These are phyloP conservation scores for Bubalus kerabau DNA, from an alignment of 2,113 vertebrate genomes.

Conservation along the genomic window DNA sequence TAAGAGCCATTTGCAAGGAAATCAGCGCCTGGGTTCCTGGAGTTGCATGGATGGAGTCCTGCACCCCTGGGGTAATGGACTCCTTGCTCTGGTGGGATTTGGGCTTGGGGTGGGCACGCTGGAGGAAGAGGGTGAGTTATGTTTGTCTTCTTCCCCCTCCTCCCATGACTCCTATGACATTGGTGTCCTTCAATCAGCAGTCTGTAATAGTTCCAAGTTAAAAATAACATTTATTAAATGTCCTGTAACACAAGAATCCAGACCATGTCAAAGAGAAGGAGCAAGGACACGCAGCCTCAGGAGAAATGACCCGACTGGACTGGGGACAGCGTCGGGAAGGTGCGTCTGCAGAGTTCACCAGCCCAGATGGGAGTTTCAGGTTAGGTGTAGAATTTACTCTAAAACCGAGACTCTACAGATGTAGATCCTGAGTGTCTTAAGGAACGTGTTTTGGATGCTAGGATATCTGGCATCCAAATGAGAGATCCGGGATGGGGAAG, in stretches of 20 bases:
- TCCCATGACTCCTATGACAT: constrained; percentile 83
- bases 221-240: constrained; percentile 62
- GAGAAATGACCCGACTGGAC: background rate
- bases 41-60: background rate
- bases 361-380: background rate
- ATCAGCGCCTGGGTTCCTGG: constrained; percentile 31
- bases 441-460: background rate
- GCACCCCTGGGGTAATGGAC: background rate
- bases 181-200: constrained; percentile 81
- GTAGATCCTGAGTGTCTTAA: accelerated
- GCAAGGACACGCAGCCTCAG: background rate
- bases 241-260: constrained; percentile 24
- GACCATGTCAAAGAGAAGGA: background rate
- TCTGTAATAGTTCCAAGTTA: constrained; percentile 78
- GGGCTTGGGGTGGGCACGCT: constrained; percentile 60
- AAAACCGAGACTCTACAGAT: background rate
- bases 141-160: constrained; percentile 77
- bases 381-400: background rate
- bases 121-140: constrained; percentile 80
- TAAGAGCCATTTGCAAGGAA: constrained; percentile 44
- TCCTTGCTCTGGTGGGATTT: constrained; percentile 35
- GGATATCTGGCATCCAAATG: background rate
- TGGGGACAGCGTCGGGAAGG: background rate
- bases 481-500: accelerated
- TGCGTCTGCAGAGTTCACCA: background rate